Base-by-base conservation (phyloP, 1,140 invertebrate species). In the Caenorhabditis remanei region DNA sequence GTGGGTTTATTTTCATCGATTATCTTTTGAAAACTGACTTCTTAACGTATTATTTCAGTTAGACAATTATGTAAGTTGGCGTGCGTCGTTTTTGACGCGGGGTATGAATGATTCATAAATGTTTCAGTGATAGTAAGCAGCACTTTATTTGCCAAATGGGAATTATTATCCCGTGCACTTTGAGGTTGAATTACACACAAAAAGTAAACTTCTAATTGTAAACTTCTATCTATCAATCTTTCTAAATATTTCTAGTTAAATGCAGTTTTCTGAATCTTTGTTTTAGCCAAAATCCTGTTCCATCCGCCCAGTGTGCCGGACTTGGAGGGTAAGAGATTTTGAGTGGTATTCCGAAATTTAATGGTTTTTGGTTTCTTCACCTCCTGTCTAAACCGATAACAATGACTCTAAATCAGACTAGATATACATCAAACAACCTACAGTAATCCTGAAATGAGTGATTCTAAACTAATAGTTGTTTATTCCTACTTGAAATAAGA, bases 1-100 rank as follows among this genome's bases (percentile, higher is more conserved):
- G 91, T 92, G 79, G 92, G 91, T 90, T 71, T 21, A 21, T n/a
- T 11, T 46, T 24, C 9, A 14, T n/a, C 1, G 46, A 24, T 79
- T 71, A 46, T n/a, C 67, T 32, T 11, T 46, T 21, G 16, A 24
- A 46, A 71, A 50, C 71, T 19, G 32, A 63, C 13, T 8, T 32
- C 21, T 11, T 24, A 63, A 63, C 24, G 11, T 32, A 63, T 63
- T 67, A 40, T 87, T 87, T 88, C 85, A 88, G 83, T 88, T 55
- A 84, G 83, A 85, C 63, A 85, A 55, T 61, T 88, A 75, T 88
- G 87, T 87, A 50, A 79, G 61, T 67, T 84, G 40, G 11, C 75
- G 24, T 16, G 14, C 46, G 16, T 82, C 40, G 41, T 82, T n/a
- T 5, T 46, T 85, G 41, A 50, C 53, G 83, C 24, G 7, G 71